Percentiles rank a stretch among this genome's conserved stretches.
phyloP scores from a whole-genome alignment of 2,797 vertebrate genomes.

The Cirrhinus molitorella region DNA sequence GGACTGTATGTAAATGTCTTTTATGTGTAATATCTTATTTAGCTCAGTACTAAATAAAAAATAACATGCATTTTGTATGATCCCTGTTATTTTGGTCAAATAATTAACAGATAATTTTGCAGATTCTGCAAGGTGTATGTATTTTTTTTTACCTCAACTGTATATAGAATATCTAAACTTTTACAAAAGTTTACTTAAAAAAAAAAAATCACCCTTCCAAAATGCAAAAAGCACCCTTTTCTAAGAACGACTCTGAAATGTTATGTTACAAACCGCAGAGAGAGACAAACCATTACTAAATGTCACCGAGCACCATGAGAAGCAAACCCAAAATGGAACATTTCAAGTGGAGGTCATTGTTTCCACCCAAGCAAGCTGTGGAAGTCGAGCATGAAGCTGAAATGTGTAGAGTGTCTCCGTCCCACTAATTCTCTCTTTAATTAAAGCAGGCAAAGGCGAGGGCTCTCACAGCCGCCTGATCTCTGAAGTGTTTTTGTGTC shows the following conservation, averaged over 20 bases:
- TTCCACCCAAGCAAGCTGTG: conserved; percentile 34
- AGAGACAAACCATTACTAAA: conserved; percentile 46
- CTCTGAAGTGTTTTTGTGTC: conserved; percentile 67
- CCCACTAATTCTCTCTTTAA: conserved; percentile 60
- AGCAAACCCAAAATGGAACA: conserved; percentile 47
- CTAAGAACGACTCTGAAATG: background rate
- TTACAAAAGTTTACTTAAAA: background rate
- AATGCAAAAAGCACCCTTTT: background rate
- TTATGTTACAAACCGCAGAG: background rate
- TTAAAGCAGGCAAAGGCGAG: conserved; percentile 58
- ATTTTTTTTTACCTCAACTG: too few species aligned
- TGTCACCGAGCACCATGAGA: conserved; percentile 50
- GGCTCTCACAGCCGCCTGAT: conserved; percentile 52
- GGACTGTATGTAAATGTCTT: too few species aligned
- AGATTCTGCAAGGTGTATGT: too few species aligned
- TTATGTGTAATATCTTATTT: too few species aligned
- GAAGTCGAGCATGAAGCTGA: conserved; percentile 39
- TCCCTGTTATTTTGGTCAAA: too few species aligned
- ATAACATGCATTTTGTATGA: too few species aligned
- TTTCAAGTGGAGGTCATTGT: conserved; percentile 52
- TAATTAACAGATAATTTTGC: too few species aligned
- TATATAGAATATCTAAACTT: background rate
- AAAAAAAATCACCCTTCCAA: background rate
- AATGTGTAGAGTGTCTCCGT: conserved; percentile 48
- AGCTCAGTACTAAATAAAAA: too few species aligned